Conservation (phyloP, 2,797 vertebrate genomes). For the Avahi laniger region DNA sequence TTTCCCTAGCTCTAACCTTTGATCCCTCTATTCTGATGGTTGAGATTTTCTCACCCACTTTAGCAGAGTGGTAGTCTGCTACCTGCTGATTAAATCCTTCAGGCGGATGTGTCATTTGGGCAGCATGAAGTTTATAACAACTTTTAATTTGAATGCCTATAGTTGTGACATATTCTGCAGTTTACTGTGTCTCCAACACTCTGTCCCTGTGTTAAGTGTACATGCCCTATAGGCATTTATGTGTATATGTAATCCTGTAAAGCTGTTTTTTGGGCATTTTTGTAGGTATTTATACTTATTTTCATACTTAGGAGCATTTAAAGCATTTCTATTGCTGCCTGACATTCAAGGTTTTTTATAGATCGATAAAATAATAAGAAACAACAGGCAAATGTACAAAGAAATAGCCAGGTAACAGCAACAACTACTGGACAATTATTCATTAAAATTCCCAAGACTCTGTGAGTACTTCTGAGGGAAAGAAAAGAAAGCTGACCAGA, state of each 20-base stretch:
- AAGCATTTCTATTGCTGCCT: constrained; percentile 27
- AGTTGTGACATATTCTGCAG: not conserved
- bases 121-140: constrained; percentile 30
- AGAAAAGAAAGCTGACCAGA: not conserved
- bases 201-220: not conserved
- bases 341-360: not conserved
- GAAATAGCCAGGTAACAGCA: constrained; percentile 23
- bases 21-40: not conserved
- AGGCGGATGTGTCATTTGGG: not conserved
- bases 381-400: not conserved
- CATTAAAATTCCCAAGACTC: not conserved
- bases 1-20: constrained; percentile 23
- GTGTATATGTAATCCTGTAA: not conserved
- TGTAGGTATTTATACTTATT: not conserved
- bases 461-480: not conserved
- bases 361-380: constrained; percentile 28
- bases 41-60: constrained; percentile 17
- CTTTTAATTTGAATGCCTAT: constrained; percentile 37
- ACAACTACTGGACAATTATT: not conserved
- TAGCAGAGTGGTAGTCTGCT: not conserved
- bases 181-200: not conserved
- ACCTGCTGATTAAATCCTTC: not conserved
- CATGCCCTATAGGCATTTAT: not conserved
- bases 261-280: not conserved
- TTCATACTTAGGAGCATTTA: constrained; percentile 14